Base-by-base conservation (phyloP, 2,113 vertebrate genomes). In the Leuciscus idus region DNA sequence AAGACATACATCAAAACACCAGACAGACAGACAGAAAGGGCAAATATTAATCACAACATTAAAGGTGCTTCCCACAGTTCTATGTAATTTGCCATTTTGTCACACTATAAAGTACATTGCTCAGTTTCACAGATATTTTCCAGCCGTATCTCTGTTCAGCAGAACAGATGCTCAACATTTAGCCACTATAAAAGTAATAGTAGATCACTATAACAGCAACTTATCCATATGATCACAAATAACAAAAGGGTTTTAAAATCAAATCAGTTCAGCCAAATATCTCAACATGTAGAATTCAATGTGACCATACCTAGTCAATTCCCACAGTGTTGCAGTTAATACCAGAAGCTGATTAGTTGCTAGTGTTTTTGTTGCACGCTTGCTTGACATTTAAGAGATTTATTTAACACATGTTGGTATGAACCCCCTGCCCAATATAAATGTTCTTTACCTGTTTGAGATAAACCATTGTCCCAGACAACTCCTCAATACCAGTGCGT, bases 401-500 rank as follows among this genome's bases (percentile, higher is more conserved):
- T 8, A 50, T 74, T 75, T 8, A 50, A 64, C 61, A 64, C 3
- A 21, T 3, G 6, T 28, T 28, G 26, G 76, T 6, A 46, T 8
- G 13, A 50, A 3, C 9, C 30, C 19, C 9, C 10, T 4, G 9
- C 1, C 15, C 15, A 21, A 55, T 30, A 26, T 5, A 43, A n/a
- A 15, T 70, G 19, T 21, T 90, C 92, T 39, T 86, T 89, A 96
- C 96, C 95, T 97, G 97, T 91, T 93, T 96, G 83, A 99, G 94
- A 90, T 96, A 91, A 57, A 99, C 95, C 83, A 94, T 96, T 81
- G 95, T 94, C 0, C 98, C 98, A 0, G 96, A 96, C 1, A 97
- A 70, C 92, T 99, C 97, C 91, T 99, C 97, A 9, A 99, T 98
- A 46, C 96, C 96, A 11, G 89, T 95, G 78, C 94, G 96, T 90